Percentiles rank a stretch among this genome's conserved stretches.
Conservation (phyloP, 2,888 invertebrate species). For the Hydroisotoma schaefferi region DNA sequence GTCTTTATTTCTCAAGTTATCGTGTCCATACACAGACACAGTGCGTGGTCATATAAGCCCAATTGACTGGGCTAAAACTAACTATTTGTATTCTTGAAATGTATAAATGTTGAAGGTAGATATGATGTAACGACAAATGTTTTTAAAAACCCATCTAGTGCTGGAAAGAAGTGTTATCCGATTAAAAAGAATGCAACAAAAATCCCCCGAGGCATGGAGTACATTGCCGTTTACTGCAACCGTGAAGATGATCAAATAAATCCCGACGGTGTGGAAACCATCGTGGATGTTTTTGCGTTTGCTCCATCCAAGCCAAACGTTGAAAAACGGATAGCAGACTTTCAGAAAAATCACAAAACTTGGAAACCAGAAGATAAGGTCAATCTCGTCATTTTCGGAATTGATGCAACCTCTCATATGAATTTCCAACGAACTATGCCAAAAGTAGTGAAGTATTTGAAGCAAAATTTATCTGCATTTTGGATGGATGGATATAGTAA, state of each 20-base stretch:
- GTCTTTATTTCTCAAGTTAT: too few relatives aligned
- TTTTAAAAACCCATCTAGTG: too few relatives aligned
- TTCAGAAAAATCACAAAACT: too few relatives aligned
- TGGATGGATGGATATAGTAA: conserved; percentile 87
- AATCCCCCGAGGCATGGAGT: conserved; percentile 5
- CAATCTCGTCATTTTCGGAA: conserved; percentile 74
- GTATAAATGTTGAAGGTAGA: too few relatives aligned
- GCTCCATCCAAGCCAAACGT: conserved; percentile 20
- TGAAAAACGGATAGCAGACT: conserved; percentile 24
- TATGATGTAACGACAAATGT: too few relatives aligned
- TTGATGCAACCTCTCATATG: conserved; percentile 79
- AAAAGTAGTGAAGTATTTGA: conserved; percentile 59
- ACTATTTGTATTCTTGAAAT: too few relatives aligned
- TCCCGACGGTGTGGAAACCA: too few relatives aligned
- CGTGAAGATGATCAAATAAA: too few relatives aligned
- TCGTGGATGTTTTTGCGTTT: conserved; percentile 35
- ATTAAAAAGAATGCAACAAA: background rate
- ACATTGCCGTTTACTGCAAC: conserved; percentile 9
- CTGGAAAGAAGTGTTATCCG: background rate
- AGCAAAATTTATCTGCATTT: conserved; percentile 61
- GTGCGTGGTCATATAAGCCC: too few relatives aligned
- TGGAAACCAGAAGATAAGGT: conserved; percentile 16
- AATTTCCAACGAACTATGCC: conserved; percentile 66
- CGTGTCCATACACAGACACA: too few relatives aligned
- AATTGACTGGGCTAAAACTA: too few relatives aligned